These are phyloP conservation scores for Ciona savignyi DNA, from an alignment of 23 tunicate species.

Conservation along the genomic window DNA sequence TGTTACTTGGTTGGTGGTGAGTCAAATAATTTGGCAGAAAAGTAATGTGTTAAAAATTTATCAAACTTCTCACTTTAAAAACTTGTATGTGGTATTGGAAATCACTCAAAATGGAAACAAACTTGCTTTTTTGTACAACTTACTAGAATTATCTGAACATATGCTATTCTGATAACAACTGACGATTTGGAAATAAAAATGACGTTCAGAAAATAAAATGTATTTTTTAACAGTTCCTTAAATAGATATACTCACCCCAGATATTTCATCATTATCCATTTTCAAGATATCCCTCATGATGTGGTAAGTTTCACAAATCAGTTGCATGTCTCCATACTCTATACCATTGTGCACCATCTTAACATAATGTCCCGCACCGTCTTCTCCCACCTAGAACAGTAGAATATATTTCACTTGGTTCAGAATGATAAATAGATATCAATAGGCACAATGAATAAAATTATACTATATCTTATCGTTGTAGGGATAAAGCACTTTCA, in stretches of 20 bases:
- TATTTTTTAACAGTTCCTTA: no score
- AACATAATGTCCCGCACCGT: conserved; percentile 94
- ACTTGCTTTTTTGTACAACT: no score
- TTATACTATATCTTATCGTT: background rate
- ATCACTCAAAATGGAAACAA: no score
- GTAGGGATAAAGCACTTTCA: background rate
- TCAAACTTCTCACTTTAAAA: no score
- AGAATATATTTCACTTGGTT: background rate
- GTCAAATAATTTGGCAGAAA: no score
- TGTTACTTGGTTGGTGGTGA: no score
- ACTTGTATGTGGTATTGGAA: no score
- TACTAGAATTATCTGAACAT: no score
- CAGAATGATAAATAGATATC: background rate
- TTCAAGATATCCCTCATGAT: conserved; percentile 77
- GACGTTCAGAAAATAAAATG: no score
- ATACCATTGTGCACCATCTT: conserved; percentile 98
- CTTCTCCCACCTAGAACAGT: conserved; percentile 66
- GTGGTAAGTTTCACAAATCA: conserved; percentile 80
- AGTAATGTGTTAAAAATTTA: no score
- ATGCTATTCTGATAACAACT: no score
- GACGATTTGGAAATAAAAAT: no score
- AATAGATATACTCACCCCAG: conserved; percentile 59
- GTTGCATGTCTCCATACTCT: conserved; percentile 98
- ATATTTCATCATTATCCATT: conserved; percentile 78
- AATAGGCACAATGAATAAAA: background rate